These are phyloP conservation scores for Drepanosiphum platanoidis DNA, from an alignment of 2,888 invertebrate genomes.

Conservation along the genomic window DNA sequence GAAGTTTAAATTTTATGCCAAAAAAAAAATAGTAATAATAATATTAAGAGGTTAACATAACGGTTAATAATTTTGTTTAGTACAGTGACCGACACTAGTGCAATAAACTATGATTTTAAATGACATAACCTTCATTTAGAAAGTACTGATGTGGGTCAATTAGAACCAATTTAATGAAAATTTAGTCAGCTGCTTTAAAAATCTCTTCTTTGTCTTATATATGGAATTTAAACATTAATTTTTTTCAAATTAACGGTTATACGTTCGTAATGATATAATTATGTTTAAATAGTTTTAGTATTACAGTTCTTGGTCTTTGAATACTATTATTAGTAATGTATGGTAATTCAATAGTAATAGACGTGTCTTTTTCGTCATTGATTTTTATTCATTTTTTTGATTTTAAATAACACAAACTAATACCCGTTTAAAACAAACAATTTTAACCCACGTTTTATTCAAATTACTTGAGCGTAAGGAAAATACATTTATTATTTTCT, in stretches of 20 bases:
- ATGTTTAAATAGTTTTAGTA: background rate
- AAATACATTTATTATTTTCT: background rate
- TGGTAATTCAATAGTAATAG: background rate
- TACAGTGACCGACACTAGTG: conserved; percentile 32
- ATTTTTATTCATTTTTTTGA: too few species aligned
- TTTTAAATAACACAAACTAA: too few species aligned
- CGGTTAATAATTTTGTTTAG: conserved; percentile 37
- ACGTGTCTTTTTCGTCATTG: background rate
- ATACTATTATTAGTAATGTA: background rate
- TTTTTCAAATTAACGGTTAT: background rate
- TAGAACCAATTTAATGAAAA: conserved; percentile 35
- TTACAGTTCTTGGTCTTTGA: background rate
- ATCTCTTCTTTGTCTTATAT: background rate
- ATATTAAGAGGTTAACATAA: conserved; percentile 42
- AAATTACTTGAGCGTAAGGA: background rate
- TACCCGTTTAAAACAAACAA: background rate
- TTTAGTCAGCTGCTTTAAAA: conserved; percentile 8
- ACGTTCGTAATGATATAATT: background rate
- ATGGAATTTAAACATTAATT: background rate
- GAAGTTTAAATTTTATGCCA: background rate
- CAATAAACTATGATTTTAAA: conserved; percentile 34
- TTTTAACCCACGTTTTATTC: background rate
- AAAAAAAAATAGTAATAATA: conserved; percentile 9
- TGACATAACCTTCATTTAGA: conserved; percentile 53
- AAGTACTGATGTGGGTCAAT: conserved; percentile 52